A percentile compares a stretch with the other conserved stretches of the same genome.
phyloP scores from a whole-genome alignment of 30 jellyfish, hydroid and myxozoan species.

The Hydractinia symbiolongicarpus region DNA sequence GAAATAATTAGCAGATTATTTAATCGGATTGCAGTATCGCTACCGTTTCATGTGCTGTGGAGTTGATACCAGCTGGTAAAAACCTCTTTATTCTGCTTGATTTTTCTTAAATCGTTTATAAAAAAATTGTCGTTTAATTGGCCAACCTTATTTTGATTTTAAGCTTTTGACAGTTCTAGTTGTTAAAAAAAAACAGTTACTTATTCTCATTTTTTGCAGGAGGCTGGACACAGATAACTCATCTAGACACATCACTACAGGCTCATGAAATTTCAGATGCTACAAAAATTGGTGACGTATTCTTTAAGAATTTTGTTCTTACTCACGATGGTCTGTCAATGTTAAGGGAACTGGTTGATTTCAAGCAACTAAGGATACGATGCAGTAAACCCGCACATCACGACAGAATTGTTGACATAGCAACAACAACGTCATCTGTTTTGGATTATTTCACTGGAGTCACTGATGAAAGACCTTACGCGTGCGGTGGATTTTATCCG shows the following conservation, averaged over 20 bases:
- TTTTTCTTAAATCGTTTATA: too few relatives aligned
- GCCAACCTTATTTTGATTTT: too few relatives aligned
- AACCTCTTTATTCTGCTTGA: too few relatives aligned
- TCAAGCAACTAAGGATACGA: background rate
- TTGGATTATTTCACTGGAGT: background rate
- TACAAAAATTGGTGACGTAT: background rate
- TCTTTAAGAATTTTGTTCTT: background rate
- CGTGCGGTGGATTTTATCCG: background rate
- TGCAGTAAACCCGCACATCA: conserved; percentile 2
- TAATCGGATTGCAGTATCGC: too few relatives aligned
- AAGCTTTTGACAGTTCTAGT: too few relatives aligned
- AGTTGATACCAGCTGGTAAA: too few relatives aligned
- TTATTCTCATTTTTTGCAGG: background rate
- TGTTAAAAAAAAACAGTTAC: too few relatives aligned
- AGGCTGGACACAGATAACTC: background rate
- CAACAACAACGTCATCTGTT: background rate
- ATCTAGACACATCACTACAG: background rate
- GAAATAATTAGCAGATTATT: too few relatives aligned
- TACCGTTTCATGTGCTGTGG: too few relatives aligned
- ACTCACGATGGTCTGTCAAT: background rate
- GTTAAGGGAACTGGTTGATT: background rate
- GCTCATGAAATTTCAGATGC: background rate
- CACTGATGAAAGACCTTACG: background rate
- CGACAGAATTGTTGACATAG: conserved; percentile 2
- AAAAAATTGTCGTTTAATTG: too few relatives aligned